Evolutionary conservation across 2,888 invertebrate genomes (phyloP).

Genomic region (Drosophila nr. perissopoda): DNA sequence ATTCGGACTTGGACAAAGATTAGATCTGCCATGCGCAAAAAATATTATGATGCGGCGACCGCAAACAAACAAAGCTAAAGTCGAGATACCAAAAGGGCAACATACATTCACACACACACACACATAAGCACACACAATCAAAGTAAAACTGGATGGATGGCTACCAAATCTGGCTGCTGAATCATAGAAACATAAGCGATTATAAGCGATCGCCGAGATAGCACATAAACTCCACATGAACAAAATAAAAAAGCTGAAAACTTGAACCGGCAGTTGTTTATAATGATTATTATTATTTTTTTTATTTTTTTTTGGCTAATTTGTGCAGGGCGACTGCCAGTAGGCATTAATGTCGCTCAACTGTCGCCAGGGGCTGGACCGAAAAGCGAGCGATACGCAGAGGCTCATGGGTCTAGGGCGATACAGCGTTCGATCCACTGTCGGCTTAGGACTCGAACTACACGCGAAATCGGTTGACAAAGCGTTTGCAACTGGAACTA

Average conservation of each 20-base stretch:
- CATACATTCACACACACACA: slow-evolving; percentile 5
- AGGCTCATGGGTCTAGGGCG: slow-evolving; percentile 61
- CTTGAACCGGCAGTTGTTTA: slow-evolving; percentile 48
- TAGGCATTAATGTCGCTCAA: slow-evolving; percentile 78
- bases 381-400: slow-evolving; percentile 27
- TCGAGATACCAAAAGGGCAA: slow-evolving; percentile 62
- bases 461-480: slow-evolving; percentile 76
- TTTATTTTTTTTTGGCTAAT: slow-evolving; percentile 51
- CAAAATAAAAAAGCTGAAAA: slow-evolving; percentile 31
- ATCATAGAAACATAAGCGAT: slow-evolving; percentile 78
- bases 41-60: slow-evolving; percentile 77
- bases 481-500: slow-evolving; percentile 65
- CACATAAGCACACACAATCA: slow-evolving; percentile 5
- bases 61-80: slow-evolving; percentile 71
- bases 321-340: slow-evolving; percentile 76
- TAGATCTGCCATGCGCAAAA: slow-evolving; percentile 78
- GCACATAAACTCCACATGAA: slow-evolving; percentile 54
- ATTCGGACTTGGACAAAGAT: slow-evolving; percentile 64
- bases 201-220: slow-evolving; percentile 70
- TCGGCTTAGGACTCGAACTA: slow-evolving; percentile 72
- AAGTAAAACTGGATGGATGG: slow-evolving; percentile 67
- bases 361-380: slow-evolving; percentile 60
- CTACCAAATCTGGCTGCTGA: slow-evolving; percentile 73
- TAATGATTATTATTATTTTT: slow-evolving; percentile 9
- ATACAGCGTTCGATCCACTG: slow-evolving; percentile 58